Percentiles rank a stretch among this genome's conserved stretches.
Evolutionary conservation across 2,888 invertebrate genomes (phyloP).

Genomic region (Polietes domitor): DNA sequence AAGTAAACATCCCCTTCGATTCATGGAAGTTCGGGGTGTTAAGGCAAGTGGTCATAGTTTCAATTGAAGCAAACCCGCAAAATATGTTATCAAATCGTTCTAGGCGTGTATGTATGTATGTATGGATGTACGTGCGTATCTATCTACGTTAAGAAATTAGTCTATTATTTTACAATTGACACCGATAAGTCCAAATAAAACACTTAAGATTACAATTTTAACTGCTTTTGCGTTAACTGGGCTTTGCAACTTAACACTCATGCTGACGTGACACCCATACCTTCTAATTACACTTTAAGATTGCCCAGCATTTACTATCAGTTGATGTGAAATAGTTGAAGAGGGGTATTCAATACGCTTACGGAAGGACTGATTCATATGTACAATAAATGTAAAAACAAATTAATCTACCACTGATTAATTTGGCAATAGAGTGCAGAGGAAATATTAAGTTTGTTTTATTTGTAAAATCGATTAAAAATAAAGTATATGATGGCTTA

Average conservation of each 20-base stretch:
- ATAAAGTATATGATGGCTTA: too few relatives aligned
- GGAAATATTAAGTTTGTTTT: too few relatives aligned
- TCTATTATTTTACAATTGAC: constrained; percentile 29
- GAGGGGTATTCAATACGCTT: not conserved
- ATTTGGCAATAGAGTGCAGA: too few relatives aligned
- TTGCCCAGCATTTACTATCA: not conserved
- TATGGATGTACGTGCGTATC: not conserved
- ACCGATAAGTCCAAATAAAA: constrained; percentile 5
- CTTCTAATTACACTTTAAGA: too few relatives aligned
- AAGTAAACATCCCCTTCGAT: not conserved
- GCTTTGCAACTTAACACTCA: not conserved
- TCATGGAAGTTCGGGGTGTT: not conserved
- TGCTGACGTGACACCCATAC: not conserved
- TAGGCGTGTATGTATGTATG: not conserved
- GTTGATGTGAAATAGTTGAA: not conserved
- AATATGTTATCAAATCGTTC: not conserved
- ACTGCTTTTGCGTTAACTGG: not conserved
- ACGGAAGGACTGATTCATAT: not conserved
- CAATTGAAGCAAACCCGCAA: not conserved
- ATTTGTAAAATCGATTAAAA: too few relatives aligned
- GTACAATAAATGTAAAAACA: too few relatives aligned
- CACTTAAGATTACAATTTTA: not conserved
- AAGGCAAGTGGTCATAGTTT: not conserved
- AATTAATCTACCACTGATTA: too few relatives aligned
- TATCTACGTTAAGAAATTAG: not conserved